Conservation (phyloP, 2,888 invertebrate genomes). For the Habrosyne pyritoides region DNA sequence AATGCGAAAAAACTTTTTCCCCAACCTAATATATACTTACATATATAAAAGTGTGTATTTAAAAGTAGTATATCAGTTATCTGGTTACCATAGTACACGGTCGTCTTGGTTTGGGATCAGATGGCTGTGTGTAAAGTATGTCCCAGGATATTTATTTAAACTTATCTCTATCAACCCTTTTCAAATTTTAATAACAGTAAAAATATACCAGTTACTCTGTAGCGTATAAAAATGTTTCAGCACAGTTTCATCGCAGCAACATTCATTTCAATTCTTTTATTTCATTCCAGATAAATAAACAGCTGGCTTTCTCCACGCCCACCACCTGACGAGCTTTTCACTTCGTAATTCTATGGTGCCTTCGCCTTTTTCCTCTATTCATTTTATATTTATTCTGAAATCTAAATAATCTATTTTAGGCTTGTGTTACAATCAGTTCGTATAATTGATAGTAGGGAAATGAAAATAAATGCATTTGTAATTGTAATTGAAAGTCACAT, state of each 20-base stretch:
- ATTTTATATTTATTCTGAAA: slow-evolving; percentile 27
- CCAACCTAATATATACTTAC: too few species aligned
- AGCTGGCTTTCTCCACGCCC: slow-evolving; percentile 36
- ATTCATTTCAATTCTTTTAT: slow-evolving; percentile 61
- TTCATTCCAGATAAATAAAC: slow-evolving; percentile 58
- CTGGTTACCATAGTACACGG: too few species aligned
- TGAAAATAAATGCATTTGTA: too few species aligned
- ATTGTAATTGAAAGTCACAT: too few species aligned
- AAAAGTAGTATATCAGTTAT: too few species aligned
- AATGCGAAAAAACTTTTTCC: too few species aligned
- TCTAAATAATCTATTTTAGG: slow-evolving; percentile 27
- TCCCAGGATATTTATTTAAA: too few species aligned
- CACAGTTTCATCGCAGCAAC: slow-evolving; percentile 36
- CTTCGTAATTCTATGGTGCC: slow-evolving; percentile 33
- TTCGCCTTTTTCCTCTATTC: slow-evolving; percentile 28
- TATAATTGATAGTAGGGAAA: background rate
- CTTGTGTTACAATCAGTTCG: background rate
- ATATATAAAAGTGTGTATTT: too few species aligned
- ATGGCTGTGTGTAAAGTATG: too few species aligned
- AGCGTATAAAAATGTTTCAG: slow-evolving; percentile 16
- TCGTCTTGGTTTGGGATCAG: too few species aligned
- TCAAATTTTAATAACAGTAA: slow-evolving; percentile 11
- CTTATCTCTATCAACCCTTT: too few species aligned
- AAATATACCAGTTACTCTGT: slow-evolving; percentile 11
- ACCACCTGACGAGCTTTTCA: slow-evolving; percentile 60